Conservation (phyloP, 2,113 vertebrate species). For the Gambusia holbrooki region DNA sequence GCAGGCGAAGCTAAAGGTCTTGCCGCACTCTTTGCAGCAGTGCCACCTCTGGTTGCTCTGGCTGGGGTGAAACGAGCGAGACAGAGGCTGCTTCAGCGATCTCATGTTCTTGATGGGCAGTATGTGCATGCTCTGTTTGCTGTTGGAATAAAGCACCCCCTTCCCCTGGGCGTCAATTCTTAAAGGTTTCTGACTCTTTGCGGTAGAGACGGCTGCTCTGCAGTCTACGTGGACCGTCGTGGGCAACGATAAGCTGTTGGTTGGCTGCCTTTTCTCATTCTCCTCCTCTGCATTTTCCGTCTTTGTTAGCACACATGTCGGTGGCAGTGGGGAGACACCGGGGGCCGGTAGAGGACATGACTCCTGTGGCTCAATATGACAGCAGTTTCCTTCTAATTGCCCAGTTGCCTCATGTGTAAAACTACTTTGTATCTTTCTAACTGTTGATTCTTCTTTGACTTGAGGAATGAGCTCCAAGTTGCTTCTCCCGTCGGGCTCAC, state of each 20-base stretch:
- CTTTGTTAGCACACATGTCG: constrained; percentile 32
- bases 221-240: background rate
- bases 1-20: constrained; percentile 76
- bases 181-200: constrained; percentile 7
- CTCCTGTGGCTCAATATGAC: constrained; percentile 3
- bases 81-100: constrained; percentile 22
- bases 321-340: constrained; percentile 6
- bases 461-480: constrained; percentile 33
- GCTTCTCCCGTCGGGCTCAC: constrained; percentile 40
- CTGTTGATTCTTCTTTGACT: constrained; percentile 58
- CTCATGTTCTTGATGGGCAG: constrained; percentile 45
- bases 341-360: background rate
- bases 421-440: background rate
- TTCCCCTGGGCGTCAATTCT: constrained; percentile 19
- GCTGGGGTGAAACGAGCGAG: constrained; percentile 37
- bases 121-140: constrained; percentile 17
- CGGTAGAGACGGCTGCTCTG: background rate
- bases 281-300: constrained; percentile 23
- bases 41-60: constrained; percentile 67
- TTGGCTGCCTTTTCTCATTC: background rate
- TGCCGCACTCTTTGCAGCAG: constrained; percentile 72
- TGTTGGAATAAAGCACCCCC: constrained; percentile 13
- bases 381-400: constrained; percentile 26
- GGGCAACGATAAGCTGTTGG: constrained; percentile 4
- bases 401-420: background rate